Base-by-base conservation (phyloP, 2,113 vertebrate genomes). In the Paramisgurnus dabryanus region DNA sequence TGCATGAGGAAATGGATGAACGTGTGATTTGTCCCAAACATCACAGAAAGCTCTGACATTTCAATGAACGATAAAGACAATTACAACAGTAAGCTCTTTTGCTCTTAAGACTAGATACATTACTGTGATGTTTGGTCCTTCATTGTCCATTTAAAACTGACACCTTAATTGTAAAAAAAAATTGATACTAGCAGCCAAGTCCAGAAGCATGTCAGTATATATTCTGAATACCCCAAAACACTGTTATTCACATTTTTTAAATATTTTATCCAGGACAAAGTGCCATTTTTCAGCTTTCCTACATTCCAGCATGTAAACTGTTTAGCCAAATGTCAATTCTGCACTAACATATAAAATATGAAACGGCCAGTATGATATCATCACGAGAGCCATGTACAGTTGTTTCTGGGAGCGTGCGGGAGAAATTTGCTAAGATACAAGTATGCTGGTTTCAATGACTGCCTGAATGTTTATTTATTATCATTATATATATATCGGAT, bases 401-500 rank as follows among this genome's bases (percentile, higher is more conserved):
- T 22, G 39, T 22, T 60, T 5, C 17, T 9, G 34, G 40, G 9
- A 74, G 22, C 4, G 0, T 50, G 27, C 45, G 22, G 43, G 17
- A 64, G 22, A 49, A 7, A 5, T n/a, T 47, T 43, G 55, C 17
- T 5, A 3, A 63, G 72, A 74, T 10, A 49, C 65, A 53, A 53
- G 6, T 53, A 1, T 11, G 67, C 39, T 50, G 47, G 47, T 13
- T 39, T 41, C 13, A 65, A 4, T 0, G 39, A 45, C 6, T 50
- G 69, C 6, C 50, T 2, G 8, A 8, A 7, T 15, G 7, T 7
- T 58, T n/a, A n/a, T 58, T 18, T 49, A 17, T 22, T 5, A n/a
- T 9, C 8, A 18, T 97, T 94, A 99, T 89, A 98, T 92, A 87
- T 99, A 98, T 73, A 99, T 95, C 15, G 97, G 97, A 88, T 99